Evolutionary conservation across 2,888 invertebrate genomes (phyloP), one percentile per base, ranked within the genome.

Genomic region (Leuctra nigra): DNA sequence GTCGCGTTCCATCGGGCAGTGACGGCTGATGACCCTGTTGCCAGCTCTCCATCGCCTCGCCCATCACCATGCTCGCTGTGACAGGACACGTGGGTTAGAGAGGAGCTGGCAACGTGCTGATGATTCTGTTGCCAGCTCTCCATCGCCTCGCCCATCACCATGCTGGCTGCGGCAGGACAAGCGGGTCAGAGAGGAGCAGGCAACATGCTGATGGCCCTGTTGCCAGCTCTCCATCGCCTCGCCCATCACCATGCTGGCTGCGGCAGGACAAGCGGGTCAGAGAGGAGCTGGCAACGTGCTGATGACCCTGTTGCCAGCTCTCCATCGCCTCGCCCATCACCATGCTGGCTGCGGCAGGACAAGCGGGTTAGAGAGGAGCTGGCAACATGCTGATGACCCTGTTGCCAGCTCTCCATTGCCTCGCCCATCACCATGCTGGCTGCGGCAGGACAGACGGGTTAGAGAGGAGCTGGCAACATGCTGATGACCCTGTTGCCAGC

Each of bases 161-260:
- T 16, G 33, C 13, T 33, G 35, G 29, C 50, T 50, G 35, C 25
- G 33, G n/a, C 11, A 29, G n/a, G n/a, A n/a, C n/a, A n/a, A n/a
- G n/a, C n/a, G n/a, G n/a, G n/a, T n/a, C n/a, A n/a, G n/a, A n/a
- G n/a, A n/a, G n/a, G n/a, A n/a, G n/a, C n/a, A n/a, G n/a, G n/a
- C n/a, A n/a, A n/a, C n/a, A n/a, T n/a, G 44, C 23, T 23, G 41
- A n/a, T n/a, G n/a, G 4, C 14, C 18, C 14, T 23, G 4, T 25
- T 46, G 35, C 41, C 50, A 36, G 18, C 55, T 44, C 24, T 47
- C 24, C 18, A 47, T 35, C 20, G 47, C 35, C 33, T 55, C 55
- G 18, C 18, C 18, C 36, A 20, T 16, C 50, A 50, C 35, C 18
- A 50, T 16, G 33, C 13, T 33, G 35, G 29, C 50, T 50, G 35